Base-by-base conservation (phyloP, 2,113 vertebrate species). In the Pleuronectes platessa region DNA sequence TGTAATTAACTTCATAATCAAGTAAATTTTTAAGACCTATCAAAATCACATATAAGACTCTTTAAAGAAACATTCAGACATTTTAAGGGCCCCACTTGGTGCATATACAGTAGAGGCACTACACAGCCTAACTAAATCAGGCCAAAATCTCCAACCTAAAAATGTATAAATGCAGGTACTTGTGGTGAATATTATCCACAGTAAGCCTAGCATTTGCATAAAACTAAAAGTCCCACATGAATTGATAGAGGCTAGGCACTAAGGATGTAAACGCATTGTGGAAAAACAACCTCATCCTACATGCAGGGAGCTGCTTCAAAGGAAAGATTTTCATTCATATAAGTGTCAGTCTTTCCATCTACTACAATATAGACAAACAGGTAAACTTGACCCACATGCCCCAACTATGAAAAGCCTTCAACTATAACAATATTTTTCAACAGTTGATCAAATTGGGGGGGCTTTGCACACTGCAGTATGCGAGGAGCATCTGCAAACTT, bases 131-230 rank as follows among this genome's bases (percentile, higher is more conserved):
- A 59, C 85, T 64, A 31, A 31, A 5, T 31, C 31, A 31, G 31
- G 31, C 31, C 6, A 31, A 31, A 7, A 31, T 31, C 31, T 31
- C 31, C 31, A 7, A 31, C 31, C 31, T 7, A 55, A 65, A 23
- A 56, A 72, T 13, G n/a, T 27, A 68, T 14, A 53, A 24, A 61
- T 59, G 42, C 45, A 78, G 61, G 15, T 54, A 23, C 55, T 54
- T 27, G 12, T 31, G 35, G 20, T 24, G 21, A 66, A 65, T 47
- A 45, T 23, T 61, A 71, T 24, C 74, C 53, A 3, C 27, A 42
- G 15, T 55, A 59, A 82, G 66, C 56, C 67, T 18, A 23, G n/a
- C 31, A 23, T 66, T 79, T 21, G 65, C 17, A 72, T 68, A 31
- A 65, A 74, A 61, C 13, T 23, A n/a, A 63, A 55, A 64, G 54